Evolutionary conservation across 2,797 vertebrate species (phyloP).

Genomic region (Tiaroga cobitis): DNA sequence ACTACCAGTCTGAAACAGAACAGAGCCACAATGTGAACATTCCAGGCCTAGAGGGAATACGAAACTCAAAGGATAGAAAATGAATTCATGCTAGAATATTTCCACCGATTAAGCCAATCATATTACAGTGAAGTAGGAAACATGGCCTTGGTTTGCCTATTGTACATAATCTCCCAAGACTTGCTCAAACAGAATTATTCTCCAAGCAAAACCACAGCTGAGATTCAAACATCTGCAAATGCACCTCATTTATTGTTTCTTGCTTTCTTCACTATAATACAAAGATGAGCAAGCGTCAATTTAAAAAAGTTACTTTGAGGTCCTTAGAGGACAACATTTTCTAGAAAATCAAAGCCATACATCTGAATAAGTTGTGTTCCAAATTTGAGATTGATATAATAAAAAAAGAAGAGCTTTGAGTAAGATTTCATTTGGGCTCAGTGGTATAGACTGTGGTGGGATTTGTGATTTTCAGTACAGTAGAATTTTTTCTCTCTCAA

Average conservation of each 20-base stretch:
- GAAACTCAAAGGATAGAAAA: slow-evolving; percentile 63
- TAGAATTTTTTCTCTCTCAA: background rate
- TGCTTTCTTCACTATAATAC: background rate
- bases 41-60: slow-evolving; percentile 71
- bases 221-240: background rate
- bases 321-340: background rate
- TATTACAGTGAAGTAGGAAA: slow-evolving; percentile 60
- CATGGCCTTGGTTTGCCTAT: slow-evolving; percentile 33
- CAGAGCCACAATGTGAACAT: slow-evolving; percentile 70
- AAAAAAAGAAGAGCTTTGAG: background rate
- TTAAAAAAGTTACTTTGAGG: background rate
- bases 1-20: slow-evolving; percentile 71
- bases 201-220: background rate
- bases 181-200: slow-evolving; percentile 7
- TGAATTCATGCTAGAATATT: slow-evolving; percentile 64
- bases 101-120: slow-evolving; percentile 63
- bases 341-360: background rate
- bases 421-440: background rate
- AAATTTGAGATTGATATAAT: background rate
- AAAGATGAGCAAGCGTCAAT: background rate
- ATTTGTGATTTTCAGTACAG: background rate
- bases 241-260: background rate
- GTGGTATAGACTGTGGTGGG: background rate
- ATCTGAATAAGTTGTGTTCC: background rate
- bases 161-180: slow-evolving; percentile 42